Conservation (phyloP, 2,113 vertebrate species). For the Pithys albifrons region DNA sequence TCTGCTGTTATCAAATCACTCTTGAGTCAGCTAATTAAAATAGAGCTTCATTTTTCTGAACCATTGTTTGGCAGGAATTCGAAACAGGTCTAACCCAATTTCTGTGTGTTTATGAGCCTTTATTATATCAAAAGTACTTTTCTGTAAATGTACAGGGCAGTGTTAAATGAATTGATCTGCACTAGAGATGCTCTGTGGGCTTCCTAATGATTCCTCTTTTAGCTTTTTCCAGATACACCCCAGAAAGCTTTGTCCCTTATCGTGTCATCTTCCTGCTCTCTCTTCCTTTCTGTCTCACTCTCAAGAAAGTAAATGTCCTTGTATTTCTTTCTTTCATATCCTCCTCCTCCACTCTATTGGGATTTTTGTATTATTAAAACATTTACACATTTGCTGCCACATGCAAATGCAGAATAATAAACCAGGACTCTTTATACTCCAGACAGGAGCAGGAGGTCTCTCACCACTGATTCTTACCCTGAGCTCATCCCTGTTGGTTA, state of each 20-base stretch:
- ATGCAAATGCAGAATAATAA: conserved; percentile 50
- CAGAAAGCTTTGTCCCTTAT: conserved; percentile 56
- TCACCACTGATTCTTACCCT: conserved; percentile 29
- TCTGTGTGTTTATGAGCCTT: conserved; percentile 96
- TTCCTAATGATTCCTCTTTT: conserved; percentile 86
- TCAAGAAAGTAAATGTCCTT: conserved; percentile 58
- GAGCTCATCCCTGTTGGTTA: neutral
- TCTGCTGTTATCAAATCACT: conserved; percentile 89
- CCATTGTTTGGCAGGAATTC: conserved; percentile 94
- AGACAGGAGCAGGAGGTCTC: conserved; percentile 39
- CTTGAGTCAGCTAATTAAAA: conserved; percentile 96
- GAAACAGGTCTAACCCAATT: conserved; percentile 95
- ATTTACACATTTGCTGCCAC: conserved; percentile 61
- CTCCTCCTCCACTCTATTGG: conserved; percentile 40
- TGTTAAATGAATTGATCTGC: conserved; percentile 98
- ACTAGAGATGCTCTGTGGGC: conserved; percentile 77
- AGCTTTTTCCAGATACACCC: conserved; percentile 68
- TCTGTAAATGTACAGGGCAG: conserved; percentile 96
- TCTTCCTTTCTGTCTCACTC: conserved; percentile 21
- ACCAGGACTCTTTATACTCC: conserved; percentile 29
- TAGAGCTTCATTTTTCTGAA: conserved; percentile 96
- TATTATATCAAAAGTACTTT: conserved; percentile 98
- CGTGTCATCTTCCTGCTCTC: conserved; percentile 36
- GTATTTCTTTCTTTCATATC: conserved; percentile 53
- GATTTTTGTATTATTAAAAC: conserved; percentile 66